Percentiles rank a stretch among this genome's conserved stretches.
phyloP scores from a whole-genome alignment of 2,113 vertebrate species.

The Megaceryle maxima region DNA sequence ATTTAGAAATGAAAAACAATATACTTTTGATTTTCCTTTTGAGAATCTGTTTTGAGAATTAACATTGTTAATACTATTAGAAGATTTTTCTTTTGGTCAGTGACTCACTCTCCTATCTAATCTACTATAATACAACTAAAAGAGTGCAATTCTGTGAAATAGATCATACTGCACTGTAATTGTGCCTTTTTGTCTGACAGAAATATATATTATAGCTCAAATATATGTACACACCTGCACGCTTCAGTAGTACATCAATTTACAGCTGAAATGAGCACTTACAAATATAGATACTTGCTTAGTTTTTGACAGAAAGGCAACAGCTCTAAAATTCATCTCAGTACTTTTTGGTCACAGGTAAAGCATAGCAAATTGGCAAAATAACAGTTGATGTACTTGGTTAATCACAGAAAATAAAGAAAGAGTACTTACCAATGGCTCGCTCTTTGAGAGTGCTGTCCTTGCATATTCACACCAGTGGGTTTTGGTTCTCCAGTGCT shows the following conservation, averaged over 20 bases:
- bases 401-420: neutral
- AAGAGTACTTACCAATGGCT: constrained; percentile 1
- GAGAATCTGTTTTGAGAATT: neutral
- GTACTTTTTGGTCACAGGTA: neutral
- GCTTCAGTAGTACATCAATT: neutral
- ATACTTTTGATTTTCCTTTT: neutral
- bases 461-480: constrained; percentile 66
- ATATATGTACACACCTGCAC: neutral
- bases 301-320: neutral
- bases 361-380: neutral
- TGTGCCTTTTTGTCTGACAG: neutral
- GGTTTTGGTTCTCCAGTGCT: constrained; percentile 54
- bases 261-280: neutral
- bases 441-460: constrained; percentile 64
- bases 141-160: neutral
- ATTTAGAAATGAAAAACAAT: neutral
- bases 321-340: neutral
- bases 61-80: neutral
- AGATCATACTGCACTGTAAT: neutral
- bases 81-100: neutral
- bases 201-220: neutral
- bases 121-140: neutral
- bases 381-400: neutral
- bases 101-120: neutral
- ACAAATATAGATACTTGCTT: neutral